Base-by-base conservation (phyloP, 2,888 invertebrate species). In the Oscheius sp. region DNA sequence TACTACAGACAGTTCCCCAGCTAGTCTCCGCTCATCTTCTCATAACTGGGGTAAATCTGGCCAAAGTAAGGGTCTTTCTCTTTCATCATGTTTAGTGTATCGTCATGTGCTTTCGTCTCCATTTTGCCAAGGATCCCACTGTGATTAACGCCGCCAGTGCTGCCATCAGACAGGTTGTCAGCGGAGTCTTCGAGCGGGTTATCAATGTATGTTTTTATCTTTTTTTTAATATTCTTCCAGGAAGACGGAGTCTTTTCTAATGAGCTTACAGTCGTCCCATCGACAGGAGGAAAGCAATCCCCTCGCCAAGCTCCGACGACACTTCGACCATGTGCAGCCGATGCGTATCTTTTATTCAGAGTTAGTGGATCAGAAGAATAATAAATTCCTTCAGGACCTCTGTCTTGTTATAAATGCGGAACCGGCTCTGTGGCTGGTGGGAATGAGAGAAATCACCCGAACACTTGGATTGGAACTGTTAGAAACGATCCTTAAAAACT, bases 141-240 rank as follows among this genome's bases (percentile, higher is more conserved):
- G 95, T 95, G 47, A 93, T 93, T 57, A 97, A 96, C 87, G 95
- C 97, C 12, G 97, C 97, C 6, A 95, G 96, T 1, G 98, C 98
- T 33, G 96, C 96, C 0, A 94, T 98, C 28, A 89, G 97, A 24
- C 97, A 98, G 86, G 89, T 97, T 30, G 94, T 96, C 24, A 93
- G 94, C 24, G 89, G 94, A 65, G 88, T 89, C 45, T 88, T 89
- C 83, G 89, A 89, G 74, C 76, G 89, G 49, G 88, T 88, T n/a
- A 77, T 87, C 5, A 83, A 83, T 63, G 77, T 77, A 36, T 28
- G 47, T 17, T n/a, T 32, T 38, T 17, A 8, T 50, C 24, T 32
- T 38, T 22, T 8, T 32, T 28, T 56, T 56, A 22, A 28, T 63
- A 9, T 32, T 32, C 20, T 28, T 59, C 68, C 51, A 82, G 77